Percentiles rank a stretch among this genome's conserved stretches.
Conservation (phyloP, 53 echinoderm and acorn worm genomes). For the Holothuria leucospilota region DNA sequence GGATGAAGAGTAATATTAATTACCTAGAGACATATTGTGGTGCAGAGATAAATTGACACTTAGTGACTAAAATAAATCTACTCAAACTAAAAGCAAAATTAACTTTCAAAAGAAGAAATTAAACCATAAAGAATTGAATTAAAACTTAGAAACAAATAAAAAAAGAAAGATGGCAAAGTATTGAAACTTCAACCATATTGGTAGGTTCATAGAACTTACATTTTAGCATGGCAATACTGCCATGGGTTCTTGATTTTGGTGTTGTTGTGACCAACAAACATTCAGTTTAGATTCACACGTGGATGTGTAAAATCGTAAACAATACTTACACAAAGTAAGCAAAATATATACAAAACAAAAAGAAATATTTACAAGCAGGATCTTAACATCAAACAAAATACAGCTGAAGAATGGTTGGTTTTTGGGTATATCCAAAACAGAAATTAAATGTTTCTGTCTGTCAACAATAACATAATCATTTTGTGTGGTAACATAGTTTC, state of each 20-base stretch:
- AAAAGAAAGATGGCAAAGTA: conserved; percentile 13
- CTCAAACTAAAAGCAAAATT: too few relatives aligned
- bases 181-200: conserved; percentile 24
- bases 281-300: conserved; percentile 8
- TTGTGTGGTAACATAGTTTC: too few relatives aligned
- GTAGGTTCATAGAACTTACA: conserved; percentile 49
- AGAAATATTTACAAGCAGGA: neutral
- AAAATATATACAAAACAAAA: conserved; percentile 5
- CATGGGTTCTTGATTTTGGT: conserved; percentile 45
- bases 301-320: conserved; percentile 6
- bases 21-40: too few relatives aligned
- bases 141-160: neutral
- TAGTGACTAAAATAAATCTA: too few relatives aligned
- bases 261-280: conserved; percentile 37
- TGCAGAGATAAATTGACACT: too few relatives aligned
- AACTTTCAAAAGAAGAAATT: neutral
- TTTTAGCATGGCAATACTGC: conserved; percentile 21
- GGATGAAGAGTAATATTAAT: too few relatives aligned
- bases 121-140: neutral
- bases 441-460: too few relatives aligned
- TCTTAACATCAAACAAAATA: too few relatives aligned
- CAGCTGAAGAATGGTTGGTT: too few relatives aligned
- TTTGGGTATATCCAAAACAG: too few relatives aligned
- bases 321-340: neutral
- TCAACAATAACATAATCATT: too few relatives aligned